Percentiles rank a stretch among this genome's conserved stretches.
These are phyloP conservation scores for Protosalanx chinensis DNA, from an alignment of 2,797 vertebrate species.

Conservation along the genomic window DNA sequence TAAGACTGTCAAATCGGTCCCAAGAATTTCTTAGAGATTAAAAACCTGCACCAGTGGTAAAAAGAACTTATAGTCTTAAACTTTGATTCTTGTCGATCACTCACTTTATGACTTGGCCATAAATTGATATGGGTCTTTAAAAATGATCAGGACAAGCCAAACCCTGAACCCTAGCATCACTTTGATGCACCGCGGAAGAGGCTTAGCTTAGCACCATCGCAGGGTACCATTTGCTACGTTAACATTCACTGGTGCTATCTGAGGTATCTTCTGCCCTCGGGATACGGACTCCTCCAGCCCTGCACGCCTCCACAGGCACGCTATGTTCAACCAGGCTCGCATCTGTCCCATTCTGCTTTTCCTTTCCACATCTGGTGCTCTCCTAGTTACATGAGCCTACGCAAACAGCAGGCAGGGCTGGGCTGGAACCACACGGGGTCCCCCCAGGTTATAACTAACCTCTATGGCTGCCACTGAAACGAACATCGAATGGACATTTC, in stretches of 20 bases:
- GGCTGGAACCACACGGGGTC: background rate
- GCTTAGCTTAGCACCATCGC: background rate
- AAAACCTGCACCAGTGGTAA: background rate
- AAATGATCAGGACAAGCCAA: background rate
- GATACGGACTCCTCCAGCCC: conserved; percentile 21
- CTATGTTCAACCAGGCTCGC: conserved; percentile 17
- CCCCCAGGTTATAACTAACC: background rate
- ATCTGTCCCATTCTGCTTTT: conserved; percentile 12
- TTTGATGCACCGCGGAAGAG: background rate
- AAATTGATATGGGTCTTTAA: background rate
- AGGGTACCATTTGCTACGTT: background rate
- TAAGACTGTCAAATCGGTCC: background rate
- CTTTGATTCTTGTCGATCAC: background rate
- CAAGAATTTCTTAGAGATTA: too few species aligned
- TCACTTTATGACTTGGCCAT: background rate
- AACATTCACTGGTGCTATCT: background rate
- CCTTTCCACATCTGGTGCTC: conserved; percentile 30
- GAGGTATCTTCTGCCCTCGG: background rate
- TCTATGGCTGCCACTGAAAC: background rate
- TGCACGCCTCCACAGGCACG: background rate
- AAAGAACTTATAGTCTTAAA: background rate
- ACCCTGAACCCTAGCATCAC: background rate
- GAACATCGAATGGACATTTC: too few species aligned
- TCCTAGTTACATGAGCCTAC: conserved; percentile 9
- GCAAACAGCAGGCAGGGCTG: conserved; percentile 14